phyloP scores from a whole-genome alignment of 2,888 invertebrate species.

The Barypeithes pellucidus region DNA sequence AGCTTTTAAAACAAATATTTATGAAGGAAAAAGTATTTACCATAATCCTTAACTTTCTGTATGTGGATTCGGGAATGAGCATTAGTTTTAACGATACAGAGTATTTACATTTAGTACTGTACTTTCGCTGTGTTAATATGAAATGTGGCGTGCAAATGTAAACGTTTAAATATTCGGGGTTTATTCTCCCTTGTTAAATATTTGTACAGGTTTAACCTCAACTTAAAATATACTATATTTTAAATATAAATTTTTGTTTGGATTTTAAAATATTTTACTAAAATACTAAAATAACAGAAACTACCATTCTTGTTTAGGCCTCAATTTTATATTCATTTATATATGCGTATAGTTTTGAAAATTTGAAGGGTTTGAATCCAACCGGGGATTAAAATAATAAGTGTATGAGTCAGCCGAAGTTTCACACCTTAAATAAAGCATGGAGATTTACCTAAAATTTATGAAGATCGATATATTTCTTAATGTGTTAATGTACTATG shows the following conservation, averaged over 20 bases:
- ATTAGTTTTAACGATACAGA: conserved; percentile 51
- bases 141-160: conserved; percentile 32
- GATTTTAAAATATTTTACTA: not conserved
- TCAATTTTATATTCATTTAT: too few relatives aligned
- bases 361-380: too few relatives aligned
- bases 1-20: conserved; percentile 52
- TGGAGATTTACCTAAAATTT: too few relatives aligned
- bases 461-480: too few relatives aligned
- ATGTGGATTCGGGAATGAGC: conserved; percentile 45
- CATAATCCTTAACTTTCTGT: conserved; percentile 52
- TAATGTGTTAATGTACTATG: too few relatives aligned
- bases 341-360: too few relatives aligned
- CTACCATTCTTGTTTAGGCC: too few relatives aligned
- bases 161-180: conserved; percentile 34
- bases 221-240: not conserved
- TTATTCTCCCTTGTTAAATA: conserved; percentile 31
- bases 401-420: too few relatives aligned
- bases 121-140: conserved; percentile 45
- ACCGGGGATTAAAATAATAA: too few relatives aligned
- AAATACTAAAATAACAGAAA: too few relatives aligned
- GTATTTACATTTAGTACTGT: conserved; percentile 45
- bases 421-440: too few relatives aligned
- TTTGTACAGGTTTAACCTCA: conserved; percentile 21
- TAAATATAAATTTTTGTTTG: not conserved
- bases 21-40: conserved; percentile 51